These are phyloP conservation scores for Salpingus planirostris DNA, from an alignment of 2,888 invertebrate species.

Conservation along the genomic window DNA sequence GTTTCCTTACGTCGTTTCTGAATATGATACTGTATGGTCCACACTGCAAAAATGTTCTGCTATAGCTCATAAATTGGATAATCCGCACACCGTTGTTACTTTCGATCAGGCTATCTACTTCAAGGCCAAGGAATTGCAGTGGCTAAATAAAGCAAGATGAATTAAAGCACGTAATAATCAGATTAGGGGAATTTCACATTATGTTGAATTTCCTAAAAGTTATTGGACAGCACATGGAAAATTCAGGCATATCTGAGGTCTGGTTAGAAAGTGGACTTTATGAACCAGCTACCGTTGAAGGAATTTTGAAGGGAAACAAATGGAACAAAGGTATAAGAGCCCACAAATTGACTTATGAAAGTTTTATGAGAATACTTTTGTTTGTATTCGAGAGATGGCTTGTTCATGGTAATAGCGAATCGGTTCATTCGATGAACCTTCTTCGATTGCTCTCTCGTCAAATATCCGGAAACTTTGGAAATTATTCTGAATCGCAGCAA, in stretches of 20 bases:
- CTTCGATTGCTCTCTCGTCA: not conserved
- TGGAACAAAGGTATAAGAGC: slow-evolving; percentile 14
- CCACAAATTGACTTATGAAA: slow-evolving; percentile 16
- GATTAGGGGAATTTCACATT: slow-evolving; percentile 15
- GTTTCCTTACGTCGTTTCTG: slow-evolving; percentile 10
- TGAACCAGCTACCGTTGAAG: slow-evolving; percentile 9
- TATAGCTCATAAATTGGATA: slow-evolving; percentile 10
- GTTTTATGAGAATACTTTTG: slow-evolving; percentile 11
- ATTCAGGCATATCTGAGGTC: slow-evolving; percentile 11
- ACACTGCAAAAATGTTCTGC: slow-evolving; percentile 5
- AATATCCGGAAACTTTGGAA: not conserved
- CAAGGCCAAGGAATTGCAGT: slow-evolving; percentile 16
- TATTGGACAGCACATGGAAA: slow-evolving; percentile 16
- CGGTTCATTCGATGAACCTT: slow-evolving; percentile 8
- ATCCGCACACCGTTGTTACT: slow-evolving; percentile 7
- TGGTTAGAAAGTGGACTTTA: slow-evolving; percentile 17
- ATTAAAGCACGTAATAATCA: slow-evolving; percentile 7
- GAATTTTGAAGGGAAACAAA: slow-evolving; percentile 12
- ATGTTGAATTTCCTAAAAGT: slow-evolving; percentile 16
- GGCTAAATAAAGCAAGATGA: slow-evolving; percentile 7
- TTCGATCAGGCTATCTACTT: slow-evolving; percentile 17
- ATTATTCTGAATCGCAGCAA: slow-evolving; percentile 2
- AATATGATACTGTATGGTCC: slow-evolving; percentile 16
- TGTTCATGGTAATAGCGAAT: slow-evolving; percentile 8
- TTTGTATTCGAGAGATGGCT: slow-evolving; percentile 11